Base-by-base conservation (phyloP, 2,113 vertebrate species). In the Campylomormyrus numenius region DNA sequence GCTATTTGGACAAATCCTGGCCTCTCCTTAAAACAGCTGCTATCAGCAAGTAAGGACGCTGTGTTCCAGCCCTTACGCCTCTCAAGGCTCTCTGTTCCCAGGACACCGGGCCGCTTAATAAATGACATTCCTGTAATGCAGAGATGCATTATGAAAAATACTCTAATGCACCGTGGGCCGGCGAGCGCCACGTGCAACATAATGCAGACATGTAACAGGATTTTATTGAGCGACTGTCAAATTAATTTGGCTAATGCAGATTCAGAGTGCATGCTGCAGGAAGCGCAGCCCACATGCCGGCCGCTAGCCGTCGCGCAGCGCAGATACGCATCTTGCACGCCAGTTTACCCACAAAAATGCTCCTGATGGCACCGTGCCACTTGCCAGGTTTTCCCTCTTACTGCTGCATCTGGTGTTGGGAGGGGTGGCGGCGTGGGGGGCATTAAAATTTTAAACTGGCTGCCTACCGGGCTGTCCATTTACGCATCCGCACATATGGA, bases 61-160 rank as follows among this genome's bases (percentile, higher is more conserved):
- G 6, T 10, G 21, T 85, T 85, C 15, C 21, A n/a, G 85, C 48
- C n/a, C 46, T 86, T 86, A 86, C 3, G n/a, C 27, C 21, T 56
- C 50, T 35, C 2, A 24, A 53, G 50, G 50, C 50, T 35, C 50
- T 56, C 48, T 27, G 13, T 19, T 87, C 85, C 27, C 31, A 6
- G 35, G 46, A 84, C 89, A 66, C 88, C 70, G 88, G 85, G 87
- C 6, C 91, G 49, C 84, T 89, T 88, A 91, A 91, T 92, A 83
- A 93, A 92, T 93, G 92, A 92, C 85, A 91, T 92, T 92, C 85
- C 93, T 91, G 91, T 93, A 91, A 91, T 94, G 94, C 92, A 91
- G 94, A 94, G 91, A 94, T 93, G 91, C 91, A 92, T 93, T 93
- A 94, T 92, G 87, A 94, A 91, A 93, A 91, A 92, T 90, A 92